Evolutionary conservation across 2,113 vertebrate genomes (phyloP).

Genomic region (Riparia riparia): DNA sequence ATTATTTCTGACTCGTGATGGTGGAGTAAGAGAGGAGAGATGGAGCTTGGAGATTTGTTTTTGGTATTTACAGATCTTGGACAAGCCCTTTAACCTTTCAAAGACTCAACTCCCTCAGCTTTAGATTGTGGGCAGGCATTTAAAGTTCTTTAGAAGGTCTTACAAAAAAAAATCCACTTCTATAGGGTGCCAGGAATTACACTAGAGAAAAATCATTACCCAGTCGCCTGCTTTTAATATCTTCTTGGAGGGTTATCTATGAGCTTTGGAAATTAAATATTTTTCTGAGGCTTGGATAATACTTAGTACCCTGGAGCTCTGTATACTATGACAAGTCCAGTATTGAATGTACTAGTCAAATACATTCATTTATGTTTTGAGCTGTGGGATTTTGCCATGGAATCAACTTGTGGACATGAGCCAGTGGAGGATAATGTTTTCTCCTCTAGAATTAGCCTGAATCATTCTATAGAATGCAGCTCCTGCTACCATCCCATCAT

Average conservation of each 20-base stretch:
- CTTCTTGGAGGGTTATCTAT: background rate
- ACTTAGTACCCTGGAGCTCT: background rate
- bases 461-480: background rate
- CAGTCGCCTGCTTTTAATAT: background rate
- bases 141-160: background rate
- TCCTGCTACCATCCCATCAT: background rate
- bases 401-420: background rate
- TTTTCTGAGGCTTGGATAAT: background rate
- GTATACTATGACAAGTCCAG: background rate
- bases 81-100: slow-evolving; percentile 1
- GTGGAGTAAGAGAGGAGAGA: background rate
- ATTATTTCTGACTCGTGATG: background rate
- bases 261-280: background rate
- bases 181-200: background rate
- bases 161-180: background rate
- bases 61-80: slow-evolving; percentile 29
- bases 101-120: background rate
- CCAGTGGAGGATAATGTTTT: background rate
- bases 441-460: background rate
- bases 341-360: background rate
- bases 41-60: background rate
- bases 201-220: background rate
- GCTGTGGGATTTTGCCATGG: background rate
- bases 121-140: background rate
- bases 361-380: background rate